phyloP scores from a whole-genome alignment of 2,797 vertebrate species.

The Paramormyrops hopkinsi region DNA sequence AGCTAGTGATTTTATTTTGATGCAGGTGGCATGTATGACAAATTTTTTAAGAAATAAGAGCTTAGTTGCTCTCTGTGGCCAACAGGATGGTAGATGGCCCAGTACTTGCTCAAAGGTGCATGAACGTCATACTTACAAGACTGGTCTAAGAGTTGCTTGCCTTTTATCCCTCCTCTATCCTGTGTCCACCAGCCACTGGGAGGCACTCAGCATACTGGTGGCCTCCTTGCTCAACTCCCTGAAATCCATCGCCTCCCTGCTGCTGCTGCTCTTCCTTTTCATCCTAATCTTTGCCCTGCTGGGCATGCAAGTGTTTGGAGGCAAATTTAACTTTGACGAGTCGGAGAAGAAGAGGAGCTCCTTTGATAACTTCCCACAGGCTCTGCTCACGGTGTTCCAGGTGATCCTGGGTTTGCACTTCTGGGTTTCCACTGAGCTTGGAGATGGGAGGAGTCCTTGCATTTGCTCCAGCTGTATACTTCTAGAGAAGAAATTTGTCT shows the following conservation, averaged over 20 bases:
- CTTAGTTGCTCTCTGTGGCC: not conserved
- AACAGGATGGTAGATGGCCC: not conserved
- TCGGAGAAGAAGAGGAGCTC: constrained; percentile 94
- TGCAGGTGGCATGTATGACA: not conserved
- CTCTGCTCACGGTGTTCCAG: constrained; percentile 96
- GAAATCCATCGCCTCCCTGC: constrained; percentile 95
- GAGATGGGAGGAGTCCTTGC: not conserved
- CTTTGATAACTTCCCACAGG: constrained; percentile 95
- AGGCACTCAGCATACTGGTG: constrained; percentile 70
- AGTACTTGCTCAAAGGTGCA: not conserved
- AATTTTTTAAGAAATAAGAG: not conserved
- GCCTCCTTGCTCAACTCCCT: constrained; percentile 96
- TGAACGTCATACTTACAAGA: not conserved
- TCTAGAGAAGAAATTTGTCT: not conserved
- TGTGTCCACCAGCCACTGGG: constrained; percentile 58
- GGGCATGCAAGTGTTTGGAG: constrained; percentile 97
- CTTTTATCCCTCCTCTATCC: not conserved
- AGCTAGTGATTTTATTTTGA: not conserved
- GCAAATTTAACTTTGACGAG: constrained; percentile 98
- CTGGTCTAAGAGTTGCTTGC: not conserved
- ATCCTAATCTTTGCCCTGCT: constrained; percentile 98
- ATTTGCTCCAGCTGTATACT: not conserved
- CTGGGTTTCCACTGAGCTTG: not conserved
- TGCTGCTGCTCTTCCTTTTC: constrained; percentile 98
- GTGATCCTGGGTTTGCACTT: constrained; percentile 47